Evolutionary conservation across 2,113 vertebrate species (phyloP), one percentile per base, ranked within the genome.

Genomic region (Hymenochirus boettgeri): DNA sequence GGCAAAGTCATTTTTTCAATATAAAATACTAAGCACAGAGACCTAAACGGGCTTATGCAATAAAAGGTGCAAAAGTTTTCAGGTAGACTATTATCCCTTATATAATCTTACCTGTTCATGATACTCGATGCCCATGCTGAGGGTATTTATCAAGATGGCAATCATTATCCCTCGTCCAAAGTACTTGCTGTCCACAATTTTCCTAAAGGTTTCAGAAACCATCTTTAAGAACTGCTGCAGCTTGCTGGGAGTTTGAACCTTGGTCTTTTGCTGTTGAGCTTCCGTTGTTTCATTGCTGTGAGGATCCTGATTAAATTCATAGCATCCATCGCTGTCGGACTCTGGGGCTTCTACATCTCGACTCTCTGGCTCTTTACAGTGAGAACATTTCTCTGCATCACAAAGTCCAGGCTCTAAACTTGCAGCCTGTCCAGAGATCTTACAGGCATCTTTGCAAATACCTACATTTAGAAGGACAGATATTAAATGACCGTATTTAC

Each of bases 131-230:
- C 96, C 96, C 96, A 99, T 99, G 85, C 96, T 99, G 66, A 99
- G 91, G 0, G 95, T 99, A 58, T 99, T 99, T 72, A 99, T 97
- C 63, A 99, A 88, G 72, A 99, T 99, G 62, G 96, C 96, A 5
- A 99, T 94, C 96, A 99, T 99, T 80, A 99, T 99, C 37, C 96
- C 96, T 15, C 91, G 85, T 27, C 94, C 95, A 1, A 99, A 99
- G 75, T 99, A 98, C 64, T 99, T 97, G 91, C 96, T 99, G 81
- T 99, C 96, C 69, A 99, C 96, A 0, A 99, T 99, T 80, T 97
- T 98, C 29, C 77, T 83, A 75, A 98, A 98, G 0, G 95, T 98
- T 70, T 95, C 91, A 0, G 93, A 96, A 76, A 97, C 88, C 70
- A 95, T 73, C 1, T 82, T 91, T 95, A 95, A 97, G 78, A 94